Conservation (phyloP, 2,797 vertebrate species). For the Basileuterus tristriatus region DNA sequence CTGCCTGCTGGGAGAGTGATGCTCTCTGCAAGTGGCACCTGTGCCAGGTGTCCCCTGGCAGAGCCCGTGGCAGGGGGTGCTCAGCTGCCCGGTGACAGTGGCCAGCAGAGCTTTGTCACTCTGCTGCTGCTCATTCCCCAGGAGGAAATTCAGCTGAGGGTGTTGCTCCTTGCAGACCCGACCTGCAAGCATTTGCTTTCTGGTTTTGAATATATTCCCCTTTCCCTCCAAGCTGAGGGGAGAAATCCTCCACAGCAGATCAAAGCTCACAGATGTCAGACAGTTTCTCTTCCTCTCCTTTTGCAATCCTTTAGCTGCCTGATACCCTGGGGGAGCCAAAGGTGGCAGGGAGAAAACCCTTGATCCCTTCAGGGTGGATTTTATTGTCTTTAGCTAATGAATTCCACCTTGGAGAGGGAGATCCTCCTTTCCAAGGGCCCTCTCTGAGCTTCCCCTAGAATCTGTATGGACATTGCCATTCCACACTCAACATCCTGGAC, state of each 20-base stretch:
- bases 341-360: background rate
- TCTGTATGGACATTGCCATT: background rate
- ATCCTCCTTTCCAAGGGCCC: background rate
- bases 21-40: background rate
- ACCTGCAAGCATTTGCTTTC: accelerated
- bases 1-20: accelerated
- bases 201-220: background rate
- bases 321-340: background rate
- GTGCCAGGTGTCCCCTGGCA: accelerated
- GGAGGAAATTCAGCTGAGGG: accelerated
- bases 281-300: background rate
- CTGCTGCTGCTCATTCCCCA: background rate
- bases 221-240: background rate
- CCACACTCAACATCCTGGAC: background rate
- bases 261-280: background rate
- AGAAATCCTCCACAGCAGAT: background rate
- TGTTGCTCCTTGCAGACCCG: background rate
- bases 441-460: background rate
- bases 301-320: background rate
- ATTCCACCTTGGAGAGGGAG: background rate
- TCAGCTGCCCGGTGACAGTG: background rate
- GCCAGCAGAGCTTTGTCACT: background rate
- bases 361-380: background rate
- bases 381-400: background rate
- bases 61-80: background rate